phyloP scores from a whole-genome alignment of 2,113 vertebrate genomes.

The Plecotus auritus region DNA sequence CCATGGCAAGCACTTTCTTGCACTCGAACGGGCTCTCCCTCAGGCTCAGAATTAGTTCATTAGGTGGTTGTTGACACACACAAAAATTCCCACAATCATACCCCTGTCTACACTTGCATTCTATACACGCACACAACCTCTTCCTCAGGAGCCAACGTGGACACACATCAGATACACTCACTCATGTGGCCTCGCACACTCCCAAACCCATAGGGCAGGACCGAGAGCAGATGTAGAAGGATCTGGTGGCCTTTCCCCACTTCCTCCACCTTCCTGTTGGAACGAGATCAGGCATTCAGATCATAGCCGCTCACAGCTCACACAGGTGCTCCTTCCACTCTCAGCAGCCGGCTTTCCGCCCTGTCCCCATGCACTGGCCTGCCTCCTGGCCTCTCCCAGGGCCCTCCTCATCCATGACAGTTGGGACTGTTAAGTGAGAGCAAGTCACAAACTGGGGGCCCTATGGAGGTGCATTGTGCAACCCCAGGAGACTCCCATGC shows the following conservation, averaged over 20 bases:
- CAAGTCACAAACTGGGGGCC: not conserved
- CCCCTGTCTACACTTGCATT: not conserved
- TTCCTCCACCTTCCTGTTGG: not conserved
- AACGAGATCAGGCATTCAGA: not conserved
- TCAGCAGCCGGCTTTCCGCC: accelerated
- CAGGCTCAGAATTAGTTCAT: not conserved
- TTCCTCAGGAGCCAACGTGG: not conserved
- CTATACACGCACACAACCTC: not conserved
- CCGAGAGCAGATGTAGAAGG: not conserved
- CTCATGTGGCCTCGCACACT: not conserved
- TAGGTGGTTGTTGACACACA: not conserved
- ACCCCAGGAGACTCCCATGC: accelerated
- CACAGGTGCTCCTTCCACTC: not conserved
- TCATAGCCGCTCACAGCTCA: not conserved
- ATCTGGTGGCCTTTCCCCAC: not conserved
- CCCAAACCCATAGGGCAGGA: not conserved
- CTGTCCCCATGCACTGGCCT: too few relatives aligned
- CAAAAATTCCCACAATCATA: not conserved
- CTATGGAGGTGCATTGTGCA: accelerated
- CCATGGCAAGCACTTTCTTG: not conserved
- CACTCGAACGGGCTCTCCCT: not conserved
- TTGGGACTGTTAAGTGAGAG: not conserved
- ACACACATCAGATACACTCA: not conserved
- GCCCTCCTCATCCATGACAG: not conserved
- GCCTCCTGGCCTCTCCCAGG: not conserved